A percentile compares a stretch with the other conserved stretches of the same genome.
Conservation (phyloP, 2,888 invertebrate species). For the Ectobius pallidus region DNA sequence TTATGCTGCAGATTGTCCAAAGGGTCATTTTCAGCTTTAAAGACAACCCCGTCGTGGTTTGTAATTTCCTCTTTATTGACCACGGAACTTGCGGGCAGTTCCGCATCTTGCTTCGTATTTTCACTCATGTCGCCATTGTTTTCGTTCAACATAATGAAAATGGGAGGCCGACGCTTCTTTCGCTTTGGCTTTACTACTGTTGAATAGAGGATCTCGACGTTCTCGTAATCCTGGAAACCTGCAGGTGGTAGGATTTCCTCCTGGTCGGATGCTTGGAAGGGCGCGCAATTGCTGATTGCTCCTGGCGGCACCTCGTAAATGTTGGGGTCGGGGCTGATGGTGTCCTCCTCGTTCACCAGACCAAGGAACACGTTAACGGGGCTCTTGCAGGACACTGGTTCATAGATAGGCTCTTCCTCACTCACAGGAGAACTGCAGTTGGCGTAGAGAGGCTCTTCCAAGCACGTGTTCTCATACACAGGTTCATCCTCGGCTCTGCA, state of each 20-base stretch:
- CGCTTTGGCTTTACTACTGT: conserved; percentile 38
- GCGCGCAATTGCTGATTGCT: conserved; percentile 26
- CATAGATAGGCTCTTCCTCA: conserved; percentile 42
- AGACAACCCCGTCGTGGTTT: too few species aligned
- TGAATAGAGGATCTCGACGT: conserved; percentile 39
- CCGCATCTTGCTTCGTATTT: too few species aligned
- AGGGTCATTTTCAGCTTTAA: too few species aligned
- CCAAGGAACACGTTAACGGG: conserved; percentile 41
- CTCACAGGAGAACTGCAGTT: conserved; percentile 3
- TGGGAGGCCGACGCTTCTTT: conserved; percentile 32
- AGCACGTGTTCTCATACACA: conserved; percentile 29
- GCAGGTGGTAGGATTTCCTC: conserved; percentile 33
- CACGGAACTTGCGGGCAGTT: too few species aligned
- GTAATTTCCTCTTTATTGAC: too few species aligned
- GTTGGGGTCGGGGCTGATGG: conserved; percentile 40
- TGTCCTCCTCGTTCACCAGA: conserved; percentile 29
- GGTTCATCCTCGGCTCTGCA: conserved; percentile 25
- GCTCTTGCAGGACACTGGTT: conserved; percentile 35
- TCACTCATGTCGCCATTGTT: too few species aligned
- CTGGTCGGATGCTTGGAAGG: conserved; percentile 13
- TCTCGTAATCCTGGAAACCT: conserved; percentile 41
- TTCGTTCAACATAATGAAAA: conserved; percentile 28
- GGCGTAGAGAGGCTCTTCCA: conserved; percentile 23
- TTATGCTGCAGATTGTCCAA: too few species aligned
- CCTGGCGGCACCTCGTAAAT: conserved; percentile 44